A percentile compares a stretch with the other conserved stretches of the same genome.
These are phyloP conservation scores for Dendrophyllia cribrosa DNA, from an alignment of 64 coral and sea anemone genomes.

Conservation along the genomic window DNA sequence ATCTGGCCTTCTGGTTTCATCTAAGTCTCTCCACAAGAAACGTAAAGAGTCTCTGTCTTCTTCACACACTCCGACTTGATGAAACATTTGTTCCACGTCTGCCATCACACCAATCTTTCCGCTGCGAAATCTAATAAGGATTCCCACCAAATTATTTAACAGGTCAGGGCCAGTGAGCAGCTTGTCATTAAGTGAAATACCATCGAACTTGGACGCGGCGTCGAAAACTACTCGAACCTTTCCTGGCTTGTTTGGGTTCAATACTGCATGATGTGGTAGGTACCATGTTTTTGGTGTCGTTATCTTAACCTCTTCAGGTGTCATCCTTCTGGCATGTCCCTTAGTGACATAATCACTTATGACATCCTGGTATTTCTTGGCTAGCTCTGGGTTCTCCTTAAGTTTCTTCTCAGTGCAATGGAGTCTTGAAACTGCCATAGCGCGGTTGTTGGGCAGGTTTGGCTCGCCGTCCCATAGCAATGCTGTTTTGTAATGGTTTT, in stretches of 20 bases:
- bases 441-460: constrained; percentile 39
- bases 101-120: constrained; percentile 43
- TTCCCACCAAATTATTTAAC: constrained; percentile 25
- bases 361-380: constrained; percentile 36
- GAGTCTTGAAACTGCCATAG: constrained; percentile 42
- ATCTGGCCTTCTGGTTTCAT: constrained; percentile 2
- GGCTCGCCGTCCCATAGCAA: constrained; percentile 38
- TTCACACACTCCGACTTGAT: constrained; percentile 47
- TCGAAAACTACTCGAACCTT: constrained; percentile 71
- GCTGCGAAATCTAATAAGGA: constrained; percentile 40
- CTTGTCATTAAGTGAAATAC: constrained; percentile 36
- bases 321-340: constrained; percentile 21
- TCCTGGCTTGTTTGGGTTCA: constrained; percentile 63
- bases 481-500: constrained; percentile 53
- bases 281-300: constrained; percentile 31
- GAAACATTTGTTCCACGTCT: constrained; percentile 55
- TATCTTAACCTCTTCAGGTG: background rate
- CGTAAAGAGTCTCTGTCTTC: constrained; percentile 50
- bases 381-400: constrained; percentile 12
- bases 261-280: constrained; percentile 65
- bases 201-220: constrained; percentile 44
- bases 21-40: constrained; percentile 64
- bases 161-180: constrained; percentile 51
- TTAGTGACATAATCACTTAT: constrained; percentile 13
- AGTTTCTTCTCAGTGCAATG: constrained; percentile 16